A percentile compares a stretch with the other conserved stretches of the same genome.
Conservation (phyloP, 2,888 invertebrate genomes). For the Drosophila buzzatii region DNA sequence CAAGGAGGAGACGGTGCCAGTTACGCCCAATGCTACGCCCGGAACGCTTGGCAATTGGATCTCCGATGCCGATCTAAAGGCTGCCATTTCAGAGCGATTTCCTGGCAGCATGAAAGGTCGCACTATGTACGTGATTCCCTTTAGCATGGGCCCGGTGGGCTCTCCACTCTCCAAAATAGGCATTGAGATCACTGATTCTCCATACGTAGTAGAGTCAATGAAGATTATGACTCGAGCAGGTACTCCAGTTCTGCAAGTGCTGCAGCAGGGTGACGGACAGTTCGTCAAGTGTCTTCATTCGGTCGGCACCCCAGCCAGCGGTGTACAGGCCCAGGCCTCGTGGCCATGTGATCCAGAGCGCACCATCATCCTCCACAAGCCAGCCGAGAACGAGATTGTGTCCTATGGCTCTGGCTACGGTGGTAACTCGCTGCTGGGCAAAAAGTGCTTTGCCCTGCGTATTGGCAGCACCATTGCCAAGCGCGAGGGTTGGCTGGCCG, state of each 20-base stretch:
- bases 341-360: constrained; percentile 99
- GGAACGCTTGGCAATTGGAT: constrained; percentile 98
- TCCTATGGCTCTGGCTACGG: constrained; percentile 97
- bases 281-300: constrained; percentile 98
- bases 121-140: constrained; percentile 99
- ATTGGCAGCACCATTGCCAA: constrained; percentile 97
- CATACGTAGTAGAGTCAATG: constrained; percentile 99
- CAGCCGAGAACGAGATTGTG: constrained; percentile 84
- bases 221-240: constrained; percentile 98
- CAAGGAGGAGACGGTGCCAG: constrained; percentile 93
- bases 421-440: constrained; percentile 97
- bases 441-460: constrained; percentile 98
- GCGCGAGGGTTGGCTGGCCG: constrained; percentile 98
- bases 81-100: constrained; percentile 93
- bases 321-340: constrained; percentile 88
- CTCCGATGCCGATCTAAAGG: constrained; percentile 91
- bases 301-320: constrained; percentile 91
- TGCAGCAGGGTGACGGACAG: constrained; percentile 86
- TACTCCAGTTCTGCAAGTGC: constrained; percentile 86
- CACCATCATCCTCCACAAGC: constrained; percentile 95
- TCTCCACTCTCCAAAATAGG: constrained; percentile 98
- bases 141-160: constrained; percentile 99
- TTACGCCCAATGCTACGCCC: constrained; percentile 90
- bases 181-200: constrained; percentile 98
- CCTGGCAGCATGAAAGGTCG: constrained; percentile 95